These are phyloP conservation scores for Apodemia zela DNA, from an alignment of 2,888 invertebrate genomes.

Conservation along the genomic window DNA sequence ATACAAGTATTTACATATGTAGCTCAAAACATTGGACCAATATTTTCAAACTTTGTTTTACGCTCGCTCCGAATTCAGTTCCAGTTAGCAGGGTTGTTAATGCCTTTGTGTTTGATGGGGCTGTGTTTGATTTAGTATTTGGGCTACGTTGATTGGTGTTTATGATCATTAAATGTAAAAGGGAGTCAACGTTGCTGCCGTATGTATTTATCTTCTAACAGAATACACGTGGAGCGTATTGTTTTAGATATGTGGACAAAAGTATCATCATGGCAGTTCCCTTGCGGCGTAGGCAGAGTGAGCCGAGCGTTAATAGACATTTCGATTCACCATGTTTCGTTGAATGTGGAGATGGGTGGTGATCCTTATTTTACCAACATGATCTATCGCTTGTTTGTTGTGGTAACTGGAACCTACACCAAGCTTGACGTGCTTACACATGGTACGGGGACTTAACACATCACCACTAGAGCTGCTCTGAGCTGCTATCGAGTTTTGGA, in stretches of 20 bases:
- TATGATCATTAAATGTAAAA: constrained; percentile 4
- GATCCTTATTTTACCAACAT: too few species aligned
- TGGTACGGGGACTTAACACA: too few species aligned
- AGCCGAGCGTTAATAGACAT: background rate
- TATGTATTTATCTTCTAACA: background rate
- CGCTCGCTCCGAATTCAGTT: constrained; percentile 1
- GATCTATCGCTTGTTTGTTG: too few species aligned
- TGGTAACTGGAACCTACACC: too few species aligned
- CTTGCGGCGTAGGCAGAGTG: background rate
- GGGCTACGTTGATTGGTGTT: background rate
- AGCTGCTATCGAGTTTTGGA: too few species aligned
- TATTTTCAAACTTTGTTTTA: constrained; percentile 11
- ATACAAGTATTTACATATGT: constrained; percentile 11
- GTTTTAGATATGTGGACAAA: background rate
- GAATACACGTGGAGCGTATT: background rate
- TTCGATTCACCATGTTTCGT: too few species aligned
- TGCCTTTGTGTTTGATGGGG: constrained; percentile 9
- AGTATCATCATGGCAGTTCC: background rate
- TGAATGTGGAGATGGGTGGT: too few species aligned
- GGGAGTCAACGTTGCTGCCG: background rate
- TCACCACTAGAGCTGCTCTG: too few species aligned
- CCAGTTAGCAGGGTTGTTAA: background rate
- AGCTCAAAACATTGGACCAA: constrained; percentile 4
- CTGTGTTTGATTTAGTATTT: constrained; percentile 8
- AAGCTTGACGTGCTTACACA: too few species aligned